Base-by-base conservation (phyloP, 2,113 vertebrate species). In the Tetraodon nigroviridis region DNA sequence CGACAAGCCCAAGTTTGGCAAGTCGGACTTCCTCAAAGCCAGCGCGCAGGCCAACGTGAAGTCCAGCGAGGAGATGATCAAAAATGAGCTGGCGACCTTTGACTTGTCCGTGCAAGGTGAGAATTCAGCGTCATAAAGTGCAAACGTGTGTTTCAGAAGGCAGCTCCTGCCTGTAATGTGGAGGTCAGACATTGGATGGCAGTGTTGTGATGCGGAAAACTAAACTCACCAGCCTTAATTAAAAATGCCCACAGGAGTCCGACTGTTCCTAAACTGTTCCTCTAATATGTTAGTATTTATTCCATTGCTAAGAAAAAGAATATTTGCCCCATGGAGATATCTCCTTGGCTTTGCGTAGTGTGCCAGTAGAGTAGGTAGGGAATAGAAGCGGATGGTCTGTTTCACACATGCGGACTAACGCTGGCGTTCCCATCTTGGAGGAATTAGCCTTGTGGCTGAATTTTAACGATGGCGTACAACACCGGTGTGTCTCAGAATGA, bases 51-150 rank as follows among this genome's bases (percentile, higher is more conserved):
- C 93, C 75, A 98, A 98, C 75, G 90, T 98, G 80, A 97, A 98
- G 69, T 99, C 97, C 61, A 99, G 97, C 1, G 97, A 99, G 76
- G 97, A 99, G 87, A 99, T 99, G 97, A 99, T 99, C 88, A 95
- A 86, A 88, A 96, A 89, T 1, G 97, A 99, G 51, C 90, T 99
- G 70, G 97, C 94, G 2, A 99, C 97, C 6, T 98, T 99, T 84
- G 97, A 99, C 82, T 89, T 99, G 61, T 97, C 91, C 37, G 95
- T 97, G 71, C 96, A 99, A 93, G 97, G 97, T 99, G 79, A 92
- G 94, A 80, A 45, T 8, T 37, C 32, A 37, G 8, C 32, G 11
- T 10, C 32, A 37, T 8, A 4, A 37, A 11, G 32, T 37, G 32
- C 2, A 32, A 32, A 32, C 6, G 5, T 32, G 29, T 7, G 29